phyloP scores from a whole-genome alignment of 2,797 vertebrate species.

The Tragopan temminckii region DNA sequence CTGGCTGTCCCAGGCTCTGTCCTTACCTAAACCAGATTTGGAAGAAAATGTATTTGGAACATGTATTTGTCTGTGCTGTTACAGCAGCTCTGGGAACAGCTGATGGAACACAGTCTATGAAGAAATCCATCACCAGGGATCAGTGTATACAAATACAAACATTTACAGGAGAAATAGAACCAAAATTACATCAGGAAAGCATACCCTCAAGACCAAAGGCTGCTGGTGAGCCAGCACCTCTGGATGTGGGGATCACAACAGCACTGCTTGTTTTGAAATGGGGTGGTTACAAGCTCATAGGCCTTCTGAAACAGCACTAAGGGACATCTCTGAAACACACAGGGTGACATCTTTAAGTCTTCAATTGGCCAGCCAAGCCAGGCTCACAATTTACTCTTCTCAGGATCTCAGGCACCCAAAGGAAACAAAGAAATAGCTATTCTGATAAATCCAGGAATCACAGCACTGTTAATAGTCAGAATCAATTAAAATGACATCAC shows the following conservation, averaged over 20 bases:
- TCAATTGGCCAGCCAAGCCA: not conserved
- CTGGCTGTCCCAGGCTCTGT: not conserved
- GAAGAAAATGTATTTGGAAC: not conserved
- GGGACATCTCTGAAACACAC: not conserved
- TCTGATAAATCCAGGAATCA: not conserved
- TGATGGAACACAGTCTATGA: not conserved
- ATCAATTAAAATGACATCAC: rapidly evolving
- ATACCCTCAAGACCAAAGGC: not conserved
- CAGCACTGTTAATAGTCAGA: not conserved
- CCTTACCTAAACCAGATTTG: not conserved
- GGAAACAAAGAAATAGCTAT: not conserved
- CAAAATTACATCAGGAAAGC: rapidly evolving
- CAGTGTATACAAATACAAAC: not conserved
- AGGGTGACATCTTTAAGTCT: not conserved
- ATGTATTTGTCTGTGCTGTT: rapidly evolving
- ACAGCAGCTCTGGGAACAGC: not conserved
- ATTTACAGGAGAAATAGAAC: not conserved
- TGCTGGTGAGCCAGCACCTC: not conserved
- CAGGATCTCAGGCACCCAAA: not conserved
- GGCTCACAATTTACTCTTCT: not conserved
- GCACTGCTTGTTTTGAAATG: not conserved
- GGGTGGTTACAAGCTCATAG: rapidly evolving
- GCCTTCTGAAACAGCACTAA: not conserved
- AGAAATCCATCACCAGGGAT: not conserved
- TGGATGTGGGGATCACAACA: not conserved